Evolutionary conservation across 2,888 invertebrate genomes (phyloP), one percentile per base, ranked within the genome.

Genomic region (Mellilla xanthometata): DNA sequence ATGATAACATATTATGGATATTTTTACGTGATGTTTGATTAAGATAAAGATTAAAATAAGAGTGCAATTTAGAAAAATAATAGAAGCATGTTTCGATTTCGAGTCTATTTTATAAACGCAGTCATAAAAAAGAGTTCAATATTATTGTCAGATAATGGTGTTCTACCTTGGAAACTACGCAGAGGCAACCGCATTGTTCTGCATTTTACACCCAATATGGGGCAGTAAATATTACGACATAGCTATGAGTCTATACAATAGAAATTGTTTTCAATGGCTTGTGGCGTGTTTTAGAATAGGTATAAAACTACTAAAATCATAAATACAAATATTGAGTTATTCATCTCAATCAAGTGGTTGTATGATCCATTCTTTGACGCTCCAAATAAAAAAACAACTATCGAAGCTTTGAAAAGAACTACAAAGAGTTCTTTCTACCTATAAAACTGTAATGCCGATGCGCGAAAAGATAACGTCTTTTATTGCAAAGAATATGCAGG

Each of bases 141-240:
- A n/a, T n/a, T n/a, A n/a, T n/a, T n/a, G n/a, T n/a, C n/a, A n/a
- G n/a, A n/a, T n/a, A n/a, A n/a, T n/a, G n/a, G n/a, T n/a, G n/a
- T n/a, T n/a, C n/a, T n/a, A n/a, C n/a, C n/a, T n/a, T n/a, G n/a
- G n/a, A n/a, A n/a, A n/a, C n/a, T n/a, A n/a, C 15, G 15, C 62
- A 63, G 58, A 54, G 59, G 52, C 68, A 76, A 70, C 69, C 73
- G 67, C 77, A 80, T 88, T 87, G 88, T 89, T 88, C 76, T 76
- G 72, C 77, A 86, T 84, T 85, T 85, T 79, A 81, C 78, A 74
- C 85, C 76, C 80, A 84, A 85, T 87, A 78, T 82, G 73, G 80
- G 75, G 76, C 81, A 79, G 80, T 88, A 84, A 87, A 89, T 84
- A 86, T 87, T 86, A 85, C 85, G 79, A 87, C 87, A 81, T 84